A percentile compares a stretch with the other conserved stretches of the same genome.
Conservation (phyloP, 2,797 vertebrate genomes). For the Channallabes apus region DNA sequence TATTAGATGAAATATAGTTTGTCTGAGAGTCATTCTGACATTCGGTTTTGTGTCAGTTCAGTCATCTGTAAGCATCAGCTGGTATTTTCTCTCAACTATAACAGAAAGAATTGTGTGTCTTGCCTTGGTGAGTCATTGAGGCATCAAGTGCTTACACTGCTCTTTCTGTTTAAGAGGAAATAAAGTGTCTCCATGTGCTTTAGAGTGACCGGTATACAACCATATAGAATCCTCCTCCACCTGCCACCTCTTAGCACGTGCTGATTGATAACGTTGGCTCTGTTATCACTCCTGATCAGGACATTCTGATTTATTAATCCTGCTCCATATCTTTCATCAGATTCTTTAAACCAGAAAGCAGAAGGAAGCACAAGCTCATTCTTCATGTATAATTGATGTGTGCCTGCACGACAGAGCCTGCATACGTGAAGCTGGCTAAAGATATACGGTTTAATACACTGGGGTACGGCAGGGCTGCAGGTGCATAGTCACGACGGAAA, state of each 20-base stretch:
- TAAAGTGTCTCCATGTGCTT: neutral
- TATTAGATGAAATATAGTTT: neutral
- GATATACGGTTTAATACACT: slow-evolving; percentile 4
- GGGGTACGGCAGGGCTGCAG: neutral
- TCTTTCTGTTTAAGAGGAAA: neutral
- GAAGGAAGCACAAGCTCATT: neutral
- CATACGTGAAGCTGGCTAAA: neutral
- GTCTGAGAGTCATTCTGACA: neutral
- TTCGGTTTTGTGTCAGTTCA: neutral
- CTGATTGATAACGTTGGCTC: slow-evolving; percentile 14
- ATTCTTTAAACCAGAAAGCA: slow-evolving; percentile 30
- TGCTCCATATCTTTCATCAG: slow-evolving; percentile 18
- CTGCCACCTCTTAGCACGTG: neutral
- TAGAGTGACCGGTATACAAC: slow-evolving; percentile 13
- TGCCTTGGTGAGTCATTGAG: neutral
- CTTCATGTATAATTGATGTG: slow-evolving; percentile 31
- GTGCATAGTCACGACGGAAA: neutral
- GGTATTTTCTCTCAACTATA: slow-evolving; percentile 1
- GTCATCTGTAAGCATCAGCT: slow-evolving; percentile 24
- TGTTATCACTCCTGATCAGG: slow-evolving; percentile 22
- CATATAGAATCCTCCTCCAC: neutral
- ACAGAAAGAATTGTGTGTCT: slow-evolving; percentile 13
- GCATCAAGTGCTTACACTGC: neutral
- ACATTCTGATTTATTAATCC: slow-evolving; percentile 43
- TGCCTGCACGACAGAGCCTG: neutral